A percentile compares a stretch with the other conserved stretches of the same genome.
phyloP scores from a whole-genome alignment of 2,888 invertebrate species.

The Diloba caeruleocephala region DNA sequence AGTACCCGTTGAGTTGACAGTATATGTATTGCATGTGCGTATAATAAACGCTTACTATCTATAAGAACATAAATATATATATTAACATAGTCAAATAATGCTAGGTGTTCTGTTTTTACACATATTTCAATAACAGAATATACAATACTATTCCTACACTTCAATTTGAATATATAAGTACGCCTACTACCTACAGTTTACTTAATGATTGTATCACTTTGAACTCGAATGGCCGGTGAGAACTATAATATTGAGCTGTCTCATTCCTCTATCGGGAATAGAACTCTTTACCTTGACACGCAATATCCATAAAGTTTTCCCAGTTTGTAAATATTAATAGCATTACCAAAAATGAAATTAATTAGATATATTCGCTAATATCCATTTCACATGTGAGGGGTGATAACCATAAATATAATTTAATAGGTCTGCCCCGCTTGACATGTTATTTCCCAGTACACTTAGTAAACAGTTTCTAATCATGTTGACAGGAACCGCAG shows the following conservation, averaged over 20 bases:
- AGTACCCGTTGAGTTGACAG: conserved; percentile 26
- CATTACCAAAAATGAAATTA: conserved; percentile 37
- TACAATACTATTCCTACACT: too few species aligned
- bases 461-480: neutral
- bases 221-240: neutral
- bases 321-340: conserved; percentile 35
- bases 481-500: neutral
- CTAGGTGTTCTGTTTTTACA: too few species aligned
- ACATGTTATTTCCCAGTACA: conserved; percentile 22
- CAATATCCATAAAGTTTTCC: conserved; percentile 37
- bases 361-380: conserved; percentile 24
- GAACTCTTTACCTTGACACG: conserved; percentile 42
- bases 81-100: too few species aligned
- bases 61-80: too few species aligned
- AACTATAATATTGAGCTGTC: neutral
- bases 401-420: conserved; percentile 11
- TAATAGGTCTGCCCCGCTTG: conserved; percentile 32
- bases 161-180: too few species aligned
- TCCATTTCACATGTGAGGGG: conserved; percentile 30
- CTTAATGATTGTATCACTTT: too few species aligned
- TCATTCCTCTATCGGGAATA: conserved; percentile 46
- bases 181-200: too few species aligned
- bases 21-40: neutral
- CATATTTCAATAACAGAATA: too few species aligned
- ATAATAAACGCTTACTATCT: too few species aligned